These are phyloP conservation scores for Gavialis gangeticus DNA, from an alignment of 2,113 vertebrate species.

Conservation along the genomic window DNA sequence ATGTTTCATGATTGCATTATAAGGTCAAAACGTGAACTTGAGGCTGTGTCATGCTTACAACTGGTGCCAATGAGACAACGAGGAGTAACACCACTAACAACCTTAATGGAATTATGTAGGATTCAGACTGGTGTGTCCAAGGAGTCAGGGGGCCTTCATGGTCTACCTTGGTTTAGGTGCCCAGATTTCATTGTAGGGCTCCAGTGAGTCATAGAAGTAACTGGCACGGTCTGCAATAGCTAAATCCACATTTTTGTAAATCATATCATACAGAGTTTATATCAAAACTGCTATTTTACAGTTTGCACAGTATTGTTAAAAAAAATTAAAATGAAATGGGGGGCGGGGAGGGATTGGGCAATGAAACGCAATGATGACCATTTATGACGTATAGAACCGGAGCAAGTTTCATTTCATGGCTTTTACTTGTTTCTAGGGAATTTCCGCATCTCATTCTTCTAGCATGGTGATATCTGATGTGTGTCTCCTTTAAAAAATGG, in stretches of 20 bases:
- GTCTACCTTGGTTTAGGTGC: not conserved
- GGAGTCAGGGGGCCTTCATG: not conserved
- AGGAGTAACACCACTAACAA: not conserved
- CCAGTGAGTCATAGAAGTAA: not conserved
- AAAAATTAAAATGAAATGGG: conserved; percentile 24
- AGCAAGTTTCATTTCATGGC: conserved; percentile 68
- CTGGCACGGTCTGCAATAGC: conserved; percentile 21
- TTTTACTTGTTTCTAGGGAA: conserved; percentile 69
- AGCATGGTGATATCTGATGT: conserved; percentile 80
- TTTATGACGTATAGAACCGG: conserved; percentile 35
- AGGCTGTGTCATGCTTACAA: not conserved
- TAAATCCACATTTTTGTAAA: conserved; percentile 67
- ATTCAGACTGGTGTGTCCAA: not conserved
- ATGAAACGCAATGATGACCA: not conserved
- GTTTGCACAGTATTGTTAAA: conserved; percentile 71
- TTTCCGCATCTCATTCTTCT: conserved; percentile 81
- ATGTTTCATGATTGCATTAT: conserved; percentile 53
- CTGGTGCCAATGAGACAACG: conserved; percentile 45
- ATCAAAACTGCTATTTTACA: conserved; percentile 75
- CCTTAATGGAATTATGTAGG: not conserved
- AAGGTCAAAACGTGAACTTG: conserved; percentile 41
- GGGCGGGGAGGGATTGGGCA: not conserved
- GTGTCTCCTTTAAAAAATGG: conserved; percentile 74
- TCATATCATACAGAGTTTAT: conserved; percentile 70
- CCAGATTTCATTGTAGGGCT: not conserved